phyloP scores from a whole-genome alignment of 2,797 vertebrate genomes.

The Sternarchorhynchus goeldii region DNA sequence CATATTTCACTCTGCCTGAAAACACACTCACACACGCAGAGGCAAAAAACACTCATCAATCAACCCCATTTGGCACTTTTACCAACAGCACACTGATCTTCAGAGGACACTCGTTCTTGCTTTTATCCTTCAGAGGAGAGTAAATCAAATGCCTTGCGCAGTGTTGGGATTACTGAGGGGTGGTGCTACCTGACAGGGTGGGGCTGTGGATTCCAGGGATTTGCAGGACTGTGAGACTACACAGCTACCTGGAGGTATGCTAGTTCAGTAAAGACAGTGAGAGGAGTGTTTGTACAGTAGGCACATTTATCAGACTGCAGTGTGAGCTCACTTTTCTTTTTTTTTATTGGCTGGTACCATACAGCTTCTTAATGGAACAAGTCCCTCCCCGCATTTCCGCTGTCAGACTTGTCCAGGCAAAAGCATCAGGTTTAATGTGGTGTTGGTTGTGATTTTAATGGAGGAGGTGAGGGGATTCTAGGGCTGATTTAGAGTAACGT shows the following conservation, averaged over 20 bases:
- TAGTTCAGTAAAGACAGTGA: slow-evolving; percentile 25
- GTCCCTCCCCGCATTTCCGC: slow-evolving; percentile 39
- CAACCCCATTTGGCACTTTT: slow-evolving; percentile 37
- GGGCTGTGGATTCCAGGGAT: slow-evolving; percentile 49
- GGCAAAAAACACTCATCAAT: slow-evolving; percentile 40
- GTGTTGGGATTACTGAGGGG: slow-evolving; percentile 37
- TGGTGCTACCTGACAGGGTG: neutral
- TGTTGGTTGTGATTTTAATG: slow-evolving; percentile 33
- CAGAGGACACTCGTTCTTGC: slow-evolving; percentile 41
- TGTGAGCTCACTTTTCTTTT: slow-evolving; percentile 26
- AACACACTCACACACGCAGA: neutral
- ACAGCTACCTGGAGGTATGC: slow-evolving; percentile 52
- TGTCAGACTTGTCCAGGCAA: slow-evolving; percentile 48
- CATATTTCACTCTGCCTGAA: neutral
- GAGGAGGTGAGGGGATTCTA: neutral
- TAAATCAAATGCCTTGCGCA: slow-evolving; percentile 50
- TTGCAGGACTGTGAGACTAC: slow-evolving; percentile 45
- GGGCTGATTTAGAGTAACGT: slow-evolving; percentile 21
- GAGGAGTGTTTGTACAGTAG: slow-evolving; percentile 29
- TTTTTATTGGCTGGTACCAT: slow-evolving; percentile 43
- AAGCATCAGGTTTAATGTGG: slow-evolving; percentile 45
- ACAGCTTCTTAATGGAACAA: slow-evolving; percentile 32
- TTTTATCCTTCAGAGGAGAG: slow-evolving; percentile 54
- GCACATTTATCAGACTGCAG: slow-evolving; percentile 23
- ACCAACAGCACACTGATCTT: slow-evolving; percentile 41